Percentiles rank a stretch among this genome's conserved stretches.
Conservation (phyloP, 1,140 invertebrate species). For the Hycleus cichorii region DNA sequence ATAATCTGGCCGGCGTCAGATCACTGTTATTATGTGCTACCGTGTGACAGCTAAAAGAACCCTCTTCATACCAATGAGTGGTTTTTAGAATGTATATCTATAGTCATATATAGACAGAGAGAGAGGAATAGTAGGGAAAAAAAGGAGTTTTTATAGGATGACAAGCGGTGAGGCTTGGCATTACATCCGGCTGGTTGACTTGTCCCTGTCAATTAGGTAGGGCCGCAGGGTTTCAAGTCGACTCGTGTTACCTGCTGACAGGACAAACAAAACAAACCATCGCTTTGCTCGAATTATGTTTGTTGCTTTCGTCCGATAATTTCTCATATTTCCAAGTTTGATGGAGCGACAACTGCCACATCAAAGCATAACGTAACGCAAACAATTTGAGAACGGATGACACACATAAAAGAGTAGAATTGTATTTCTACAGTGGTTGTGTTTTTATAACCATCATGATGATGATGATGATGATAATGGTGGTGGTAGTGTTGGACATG, state of each 20-base stretch:
- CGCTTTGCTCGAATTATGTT: constrained; percentile 23
- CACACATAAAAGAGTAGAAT: not conserved
- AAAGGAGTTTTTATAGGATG: not conserved
- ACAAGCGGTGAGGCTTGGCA: constrained; percentile 13
- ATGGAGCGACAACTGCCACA: constrained; percentile 6
- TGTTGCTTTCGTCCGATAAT: constrained; percentile 19
- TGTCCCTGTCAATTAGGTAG: constrained; percentile 37
- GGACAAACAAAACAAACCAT: constrained; percentile 34
- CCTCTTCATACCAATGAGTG: constrained; percentile 27
- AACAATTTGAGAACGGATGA: constrained; percentile 2
- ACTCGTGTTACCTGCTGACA: constrained; percentile 36
- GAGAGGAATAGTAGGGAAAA: not conserved
- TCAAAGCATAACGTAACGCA: constrained; percentile 11
- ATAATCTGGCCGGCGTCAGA: constrained; percentile 21
- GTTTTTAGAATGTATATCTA: constrained; percentile 13
- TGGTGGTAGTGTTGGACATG: too few species aligned
- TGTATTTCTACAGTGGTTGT: too few species aligned
- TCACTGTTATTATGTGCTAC: constrained; percentile 29
- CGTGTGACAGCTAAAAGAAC: constrained; percentile 32
- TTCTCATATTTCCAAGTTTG: constrained; percentile 26
- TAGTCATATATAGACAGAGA: not conserved
- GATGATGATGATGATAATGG: too few species aligned
- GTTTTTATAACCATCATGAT: too few species aligned
- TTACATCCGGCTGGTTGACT: constrained; percentile 28
- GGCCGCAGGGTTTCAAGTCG: constrained; percentile 32